phyloP scores from a whole-genome alignment of 2,888 invertebrate species.

The Leptinotarsa juncta region DNA sequence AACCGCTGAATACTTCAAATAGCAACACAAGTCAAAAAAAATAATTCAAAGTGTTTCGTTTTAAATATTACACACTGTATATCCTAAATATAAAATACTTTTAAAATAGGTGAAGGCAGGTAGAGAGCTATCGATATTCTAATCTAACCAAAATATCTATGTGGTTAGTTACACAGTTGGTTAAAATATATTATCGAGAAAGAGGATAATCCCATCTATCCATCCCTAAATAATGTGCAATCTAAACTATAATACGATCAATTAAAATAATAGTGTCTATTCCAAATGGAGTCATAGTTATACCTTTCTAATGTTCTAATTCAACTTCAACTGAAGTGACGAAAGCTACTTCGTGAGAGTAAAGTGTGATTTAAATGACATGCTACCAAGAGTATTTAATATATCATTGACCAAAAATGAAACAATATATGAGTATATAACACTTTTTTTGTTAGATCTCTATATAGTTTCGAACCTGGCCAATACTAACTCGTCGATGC shows the following conservation, averaged over 20 bases:
- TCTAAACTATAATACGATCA: conserved; percentile 42
- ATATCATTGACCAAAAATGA: conserved; percentile 6
- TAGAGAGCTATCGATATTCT: conserved; percentile 17
- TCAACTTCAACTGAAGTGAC: conserved; percentile 39
- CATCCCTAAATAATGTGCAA: conserved; percentile 46
- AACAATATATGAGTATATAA: not conserved
- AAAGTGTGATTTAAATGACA: conserved; percentile 40
- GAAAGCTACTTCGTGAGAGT: conserved; percentile 42
- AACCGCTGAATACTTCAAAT: too few species aligned
- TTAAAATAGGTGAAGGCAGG: not conserved
- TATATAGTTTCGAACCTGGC: not conserved
- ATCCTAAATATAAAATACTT: not conserved
- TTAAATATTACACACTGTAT: too few species aligned
- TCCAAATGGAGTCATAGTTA: conserved; percentile 39
- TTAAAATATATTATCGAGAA: conserved; percentile 35
- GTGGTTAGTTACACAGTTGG: conserved; percentile 43
- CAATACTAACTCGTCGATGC: conserved; percentile 4
- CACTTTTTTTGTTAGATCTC: too few species aligned
- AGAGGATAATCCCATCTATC: conserved; percentile 41
- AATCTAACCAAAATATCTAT: conserved; percentile 30
- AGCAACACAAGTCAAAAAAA: too few species aligned
- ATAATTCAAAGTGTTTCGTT: too few species aligned
- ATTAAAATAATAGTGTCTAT: conserved; percentile 43
- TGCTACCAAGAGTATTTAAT: conserved; percentile 29
- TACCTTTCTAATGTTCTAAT: conserved; percentile 44